phyloP scores from a whole-genome alignment of 2,888 invertebrate species.

The Drosophila nigricruria region DNA sequence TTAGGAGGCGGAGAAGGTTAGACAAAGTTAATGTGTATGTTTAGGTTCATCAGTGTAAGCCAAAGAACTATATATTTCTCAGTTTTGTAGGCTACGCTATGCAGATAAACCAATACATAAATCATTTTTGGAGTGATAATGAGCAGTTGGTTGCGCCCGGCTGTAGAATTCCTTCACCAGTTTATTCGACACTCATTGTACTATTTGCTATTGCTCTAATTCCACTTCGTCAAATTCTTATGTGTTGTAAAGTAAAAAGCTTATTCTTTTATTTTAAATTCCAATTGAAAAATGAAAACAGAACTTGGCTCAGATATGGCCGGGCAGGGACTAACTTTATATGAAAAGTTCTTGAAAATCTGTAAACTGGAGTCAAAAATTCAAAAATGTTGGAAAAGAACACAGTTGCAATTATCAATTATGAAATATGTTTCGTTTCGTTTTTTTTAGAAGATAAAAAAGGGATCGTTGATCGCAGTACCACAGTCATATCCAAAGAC shows the following conservation, averaged over 20 bases:
- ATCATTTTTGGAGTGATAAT: no score
- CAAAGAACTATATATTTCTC: neutral
- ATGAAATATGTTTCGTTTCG: slow-evolving; percentile 59
- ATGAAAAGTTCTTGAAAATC: neutral
- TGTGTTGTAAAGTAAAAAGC: neutral
- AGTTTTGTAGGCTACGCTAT: no score
- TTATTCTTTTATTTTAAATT: neutral
- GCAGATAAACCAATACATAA: neutral
- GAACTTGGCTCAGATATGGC: neutral
- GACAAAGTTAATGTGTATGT: neutral
- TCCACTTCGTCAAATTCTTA: neutral
- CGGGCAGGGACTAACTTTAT: neutral
- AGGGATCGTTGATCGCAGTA: slow-evolving; percentile 96
- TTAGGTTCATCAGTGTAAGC: neutral
- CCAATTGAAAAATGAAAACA: neutral
- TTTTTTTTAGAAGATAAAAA: slow-evolving; percentile 92
- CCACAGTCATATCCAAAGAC: slow-evolving; percentile 97
- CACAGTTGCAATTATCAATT: slow-evolving; percentile 64
- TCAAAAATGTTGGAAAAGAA: slow-evolving; percentile 10
- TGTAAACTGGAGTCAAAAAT: neutral
- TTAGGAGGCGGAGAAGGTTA: no score
- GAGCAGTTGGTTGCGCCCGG: neutral
- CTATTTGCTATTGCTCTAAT: neutral
- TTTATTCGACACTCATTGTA: neutral
- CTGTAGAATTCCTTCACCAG: neutral